These are phyloP conservation scores for Gymnogyps californianus DNA, from an alignment of 2,113 vertebrate species.

Conservation along the genomic window DNA sequence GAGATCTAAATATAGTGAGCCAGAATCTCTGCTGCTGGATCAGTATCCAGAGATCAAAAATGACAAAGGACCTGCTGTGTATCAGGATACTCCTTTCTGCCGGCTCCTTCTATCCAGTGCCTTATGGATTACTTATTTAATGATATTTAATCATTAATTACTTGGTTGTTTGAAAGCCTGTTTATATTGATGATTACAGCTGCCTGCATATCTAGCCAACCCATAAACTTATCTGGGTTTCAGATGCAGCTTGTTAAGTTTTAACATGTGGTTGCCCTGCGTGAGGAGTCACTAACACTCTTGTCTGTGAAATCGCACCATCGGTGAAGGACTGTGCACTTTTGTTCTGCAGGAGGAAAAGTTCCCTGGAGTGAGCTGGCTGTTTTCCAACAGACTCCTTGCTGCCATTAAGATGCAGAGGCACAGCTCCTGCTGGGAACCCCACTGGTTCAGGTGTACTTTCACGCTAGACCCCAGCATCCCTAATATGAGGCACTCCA, in stretches of 20 bases:
- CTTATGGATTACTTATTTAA: neutral
- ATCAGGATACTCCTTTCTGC: neutral
- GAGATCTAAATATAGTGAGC: neutral
- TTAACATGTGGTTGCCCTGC: neutral
- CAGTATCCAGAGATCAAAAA: neutral
- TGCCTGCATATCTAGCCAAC: neutral
- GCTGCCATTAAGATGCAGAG: neutral
- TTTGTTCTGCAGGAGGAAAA: neutral
- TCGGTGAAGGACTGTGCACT: neutral
- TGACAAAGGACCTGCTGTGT: neutral
- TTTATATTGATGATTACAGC: neutral
- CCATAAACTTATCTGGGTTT: neutral
- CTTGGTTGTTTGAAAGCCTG: neutral
- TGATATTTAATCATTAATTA: neutral
- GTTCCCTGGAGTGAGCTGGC: neutral
- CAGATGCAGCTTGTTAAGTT: neutral
- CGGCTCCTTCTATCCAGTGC: neutral
- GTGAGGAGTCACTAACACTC: neutral
- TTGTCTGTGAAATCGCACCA: neutral
- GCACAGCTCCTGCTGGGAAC: neutral
- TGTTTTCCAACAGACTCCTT: neutral
- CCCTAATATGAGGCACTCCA: neutral
- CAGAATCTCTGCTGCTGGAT: neutral
- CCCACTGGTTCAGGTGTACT: neutral
- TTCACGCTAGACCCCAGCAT: rapidly evolving